Conservation (phyloP, 2,113 vertebrate species). For the Bambusicola thoracicus region DNA sequence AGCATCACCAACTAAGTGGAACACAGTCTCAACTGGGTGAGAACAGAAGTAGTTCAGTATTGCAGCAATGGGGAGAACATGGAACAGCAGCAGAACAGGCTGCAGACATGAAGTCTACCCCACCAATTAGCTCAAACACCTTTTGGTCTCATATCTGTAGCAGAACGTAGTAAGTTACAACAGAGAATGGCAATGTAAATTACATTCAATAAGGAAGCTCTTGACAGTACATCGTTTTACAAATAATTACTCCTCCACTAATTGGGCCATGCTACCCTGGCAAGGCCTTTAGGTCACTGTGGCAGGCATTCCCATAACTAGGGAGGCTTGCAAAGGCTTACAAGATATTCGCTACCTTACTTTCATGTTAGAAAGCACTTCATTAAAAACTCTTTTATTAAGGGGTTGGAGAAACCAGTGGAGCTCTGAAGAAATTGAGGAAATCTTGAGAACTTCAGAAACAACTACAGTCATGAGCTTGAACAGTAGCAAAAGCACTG, state of each 20-base stretch:
- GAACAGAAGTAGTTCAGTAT: background rate
- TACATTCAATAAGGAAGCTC: background rate
- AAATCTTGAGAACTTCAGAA: background rate
- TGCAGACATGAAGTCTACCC: background rate
- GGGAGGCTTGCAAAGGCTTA: background rate
- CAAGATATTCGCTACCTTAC: background rate
- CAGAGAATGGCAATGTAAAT: accelerated
- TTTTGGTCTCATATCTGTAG: background rate
- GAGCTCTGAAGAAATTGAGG: background rate
- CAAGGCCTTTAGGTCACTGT: background rate
- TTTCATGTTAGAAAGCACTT: background rate
- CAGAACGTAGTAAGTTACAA: background rate
- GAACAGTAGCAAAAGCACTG: background rate
- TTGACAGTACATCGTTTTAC: background rate
- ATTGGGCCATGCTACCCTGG: background rate
- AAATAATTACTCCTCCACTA: background rate
- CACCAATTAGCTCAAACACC: background rate
- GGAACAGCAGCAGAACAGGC: background rate
- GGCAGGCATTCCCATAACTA: background rate
- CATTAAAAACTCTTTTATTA: background rate
- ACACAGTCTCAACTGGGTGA: background rate
- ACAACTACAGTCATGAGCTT: background rate
- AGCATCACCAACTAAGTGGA: accelerated
- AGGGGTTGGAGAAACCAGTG: background rate
- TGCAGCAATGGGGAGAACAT: background rate